These are phyloP conservation scores for Stichodactyla mertensii DNA, from an alignment of 64 coral and sea anemone genomes.

Conservation along the genomic window DNA sequence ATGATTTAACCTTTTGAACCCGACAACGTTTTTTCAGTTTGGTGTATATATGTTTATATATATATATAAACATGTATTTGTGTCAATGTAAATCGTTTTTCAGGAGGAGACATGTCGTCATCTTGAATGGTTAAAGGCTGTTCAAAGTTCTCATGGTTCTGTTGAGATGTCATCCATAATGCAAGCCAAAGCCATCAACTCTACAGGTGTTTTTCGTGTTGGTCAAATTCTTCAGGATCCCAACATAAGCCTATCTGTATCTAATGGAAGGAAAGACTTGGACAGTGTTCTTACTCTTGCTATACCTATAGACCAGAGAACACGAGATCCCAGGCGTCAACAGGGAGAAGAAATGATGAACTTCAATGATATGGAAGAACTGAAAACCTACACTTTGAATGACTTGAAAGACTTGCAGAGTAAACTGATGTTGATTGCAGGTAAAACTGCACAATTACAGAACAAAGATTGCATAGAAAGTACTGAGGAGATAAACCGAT, in stretches of 20 bases:
- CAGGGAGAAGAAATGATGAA: background rate
- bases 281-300: slow-evolving; percentile 4
- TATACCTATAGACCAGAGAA: slow-evolving; percentile 11
- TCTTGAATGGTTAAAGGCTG: slow-evolving; percentile 71
- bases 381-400: slow-evolving; percentile 24
- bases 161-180: slow-evolving; percentile 67
- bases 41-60: no score
- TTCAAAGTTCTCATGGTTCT: slow-evolving; percentile 79
- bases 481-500: slow-evolving; percentile 42
- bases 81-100: background rate
- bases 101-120: slow-evolving; percentile 61
- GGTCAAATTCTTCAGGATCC: slow-evolving; percentile 18
- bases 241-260: background rate
- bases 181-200: slow-evolving; percentile 58
- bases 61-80: background rate
- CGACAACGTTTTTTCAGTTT: no score
- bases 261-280: background rate
- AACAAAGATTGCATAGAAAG: slow-evolving; percentile 30
- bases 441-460: slow-evolving; percentile 37
- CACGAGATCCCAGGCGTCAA: background rate
- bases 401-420: slow-evolving; percentile 53
- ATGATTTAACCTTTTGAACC: no score
- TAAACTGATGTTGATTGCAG: slow-evolving; percentile 64
- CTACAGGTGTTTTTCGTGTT: slow-evolving; percentile 43
- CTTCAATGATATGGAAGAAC: background rate